phyloP scores from a whole-genome alignment of 2,888 invertebrate species.

The Mimas tiliae region DNA sequence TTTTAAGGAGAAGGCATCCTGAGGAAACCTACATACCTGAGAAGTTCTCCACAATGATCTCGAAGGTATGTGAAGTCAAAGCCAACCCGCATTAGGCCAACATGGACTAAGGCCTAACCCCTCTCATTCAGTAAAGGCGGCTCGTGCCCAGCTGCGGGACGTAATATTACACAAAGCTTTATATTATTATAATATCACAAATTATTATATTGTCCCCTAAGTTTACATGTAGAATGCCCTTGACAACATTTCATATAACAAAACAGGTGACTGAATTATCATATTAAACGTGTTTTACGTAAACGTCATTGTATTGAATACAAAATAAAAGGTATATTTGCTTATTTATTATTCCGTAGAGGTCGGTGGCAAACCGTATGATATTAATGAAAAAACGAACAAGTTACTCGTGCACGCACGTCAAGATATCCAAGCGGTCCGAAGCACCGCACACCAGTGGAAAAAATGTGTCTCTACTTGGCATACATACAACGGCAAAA shows the following conservation, averaged over 20 bases:
- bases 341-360: slow-evolving; percentile 42
- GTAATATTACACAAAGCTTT: neutral
- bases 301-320: slow-evolving; percentile 28
- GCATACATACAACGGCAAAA: slow-evolving; percentile 58
- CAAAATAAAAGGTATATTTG: slow-evolving; percentile 35
- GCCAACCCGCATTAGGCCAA: too few species aligned
- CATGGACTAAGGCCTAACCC: too few species aligned
- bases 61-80: too few species aligned
- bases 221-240: neutral
- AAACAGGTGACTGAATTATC: neutral
- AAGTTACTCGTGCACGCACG: slow-evolving; percentile 58
- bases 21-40: too few species aligned
- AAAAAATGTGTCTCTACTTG: slow-evolving; percentile 53
- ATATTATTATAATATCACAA: neutral
- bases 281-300: slow-evolving; percentile 13
- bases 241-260: neutral
- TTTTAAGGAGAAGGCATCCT: too few species aligned
- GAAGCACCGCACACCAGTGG: slow-evolving; percentile 50
- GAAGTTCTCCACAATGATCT: too few species aligned
- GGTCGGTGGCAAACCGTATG: slow-evolving; percentile 51
- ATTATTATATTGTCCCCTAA: neutral
- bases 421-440: slow-evolving; percentile 54
- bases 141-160: too few species aligned
- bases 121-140: too few species aligned
- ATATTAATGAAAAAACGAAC: slow-evolving; percentile 58